These are phyloP conservation scores for Brachyrhaphis roseni DNA, from an alignment of 2,797 vertebrate genomes.

Conservation along the genomic window DNA sequence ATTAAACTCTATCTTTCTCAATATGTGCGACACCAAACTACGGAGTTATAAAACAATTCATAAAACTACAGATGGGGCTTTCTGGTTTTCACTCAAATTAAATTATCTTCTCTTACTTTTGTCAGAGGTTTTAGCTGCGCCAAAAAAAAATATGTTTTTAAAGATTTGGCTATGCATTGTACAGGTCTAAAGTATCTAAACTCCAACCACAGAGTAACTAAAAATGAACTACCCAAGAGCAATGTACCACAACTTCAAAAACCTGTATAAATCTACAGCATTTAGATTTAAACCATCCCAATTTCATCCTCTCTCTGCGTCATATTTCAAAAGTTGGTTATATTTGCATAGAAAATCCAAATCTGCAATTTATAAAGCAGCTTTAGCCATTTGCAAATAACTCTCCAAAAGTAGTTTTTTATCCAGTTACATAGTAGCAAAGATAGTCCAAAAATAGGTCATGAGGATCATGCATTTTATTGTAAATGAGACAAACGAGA, in stretches of 20 bases:
- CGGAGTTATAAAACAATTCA: neutral
- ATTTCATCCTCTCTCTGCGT: neutral
- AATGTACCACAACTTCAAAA: neutral
- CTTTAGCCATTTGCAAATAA: neutral
- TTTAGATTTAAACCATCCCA: neutral
- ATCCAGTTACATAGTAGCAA: neutral
- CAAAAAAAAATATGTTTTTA: neutral
- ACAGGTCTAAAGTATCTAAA: neutral
- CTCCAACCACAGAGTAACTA: too few relatives aligned
- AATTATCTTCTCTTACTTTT: neutral
- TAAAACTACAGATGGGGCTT: neutral
- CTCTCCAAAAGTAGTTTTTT: neutral
- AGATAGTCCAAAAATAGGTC: neutral
- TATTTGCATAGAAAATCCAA: neutral
- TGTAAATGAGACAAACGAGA: slow-evolving; percentile 70
- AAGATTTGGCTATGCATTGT: neutral
- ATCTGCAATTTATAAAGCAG: neutral
- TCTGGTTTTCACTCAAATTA: neutral
- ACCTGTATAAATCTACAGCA: neutral
- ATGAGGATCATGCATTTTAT: slow-evolving; percentile 79
- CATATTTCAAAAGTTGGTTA: neutral
- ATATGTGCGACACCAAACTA: neutral
- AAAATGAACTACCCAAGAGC: neutral
- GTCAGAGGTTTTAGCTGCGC: neutral
- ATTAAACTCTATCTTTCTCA: neutral